Percentiles rank a stretch among this genome's conserved stretches.
phyloP scores from a whole-genome alignment of 2,797 vertebrate species.

The Alauda arvensis region DNA sequence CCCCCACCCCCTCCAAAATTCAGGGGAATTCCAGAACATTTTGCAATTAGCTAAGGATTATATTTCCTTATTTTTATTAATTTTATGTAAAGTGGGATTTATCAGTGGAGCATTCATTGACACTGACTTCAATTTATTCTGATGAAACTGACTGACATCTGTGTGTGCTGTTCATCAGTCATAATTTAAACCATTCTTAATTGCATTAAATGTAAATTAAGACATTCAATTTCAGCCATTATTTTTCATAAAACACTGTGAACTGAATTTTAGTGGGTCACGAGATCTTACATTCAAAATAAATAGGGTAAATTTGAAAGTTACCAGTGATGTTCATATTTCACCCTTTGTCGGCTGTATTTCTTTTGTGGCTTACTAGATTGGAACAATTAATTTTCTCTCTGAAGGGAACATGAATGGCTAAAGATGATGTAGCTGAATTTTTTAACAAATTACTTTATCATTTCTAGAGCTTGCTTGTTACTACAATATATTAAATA shows the following conservation, averaged over 20 bases:
- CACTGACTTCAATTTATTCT: constrained; percentile 82
- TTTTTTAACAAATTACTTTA: constrained; percentile 72
- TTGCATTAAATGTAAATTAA: constrained; percentile 98
- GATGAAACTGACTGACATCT: constrained; percentile 92
- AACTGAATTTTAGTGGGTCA: constrained; percentile 95
- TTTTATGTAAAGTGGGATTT: constrained; percentile 85
- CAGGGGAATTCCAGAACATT: constrained; percentile 82
- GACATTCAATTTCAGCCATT: constrained; percentile 97
- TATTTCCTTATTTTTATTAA: constrained; percentile 91
- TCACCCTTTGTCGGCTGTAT: constrained; percentile 74
- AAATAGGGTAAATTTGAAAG: constrained; percentile 84
- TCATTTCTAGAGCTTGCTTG: constrained; percentile 66
- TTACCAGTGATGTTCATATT: constrained; percentile 81
- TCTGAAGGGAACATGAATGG: constrained; percentile 70
- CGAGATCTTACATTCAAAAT: constrained; percentile 83
- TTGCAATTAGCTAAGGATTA: constrained; percentile 82
- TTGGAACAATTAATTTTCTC: constrained; percentile 78
- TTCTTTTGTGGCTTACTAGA: constrained; percentile 76
- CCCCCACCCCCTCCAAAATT: constrained; percentile 53
- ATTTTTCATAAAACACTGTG: constrained; percentile 97
- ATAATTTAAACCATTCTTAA: constrained; percentile 96
- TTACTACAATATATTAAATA: constrained; percentile 62
- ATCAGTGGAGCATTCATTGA: constrained; percentile 81
- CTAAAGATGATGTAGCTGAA: constrained; percentile 67
- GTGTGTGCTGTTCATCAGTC: constrained; percentile 93